phyloP scores from a whole-genome alignment of 2,113 vertebrate genomes.

The Bos indicus region DNA sequence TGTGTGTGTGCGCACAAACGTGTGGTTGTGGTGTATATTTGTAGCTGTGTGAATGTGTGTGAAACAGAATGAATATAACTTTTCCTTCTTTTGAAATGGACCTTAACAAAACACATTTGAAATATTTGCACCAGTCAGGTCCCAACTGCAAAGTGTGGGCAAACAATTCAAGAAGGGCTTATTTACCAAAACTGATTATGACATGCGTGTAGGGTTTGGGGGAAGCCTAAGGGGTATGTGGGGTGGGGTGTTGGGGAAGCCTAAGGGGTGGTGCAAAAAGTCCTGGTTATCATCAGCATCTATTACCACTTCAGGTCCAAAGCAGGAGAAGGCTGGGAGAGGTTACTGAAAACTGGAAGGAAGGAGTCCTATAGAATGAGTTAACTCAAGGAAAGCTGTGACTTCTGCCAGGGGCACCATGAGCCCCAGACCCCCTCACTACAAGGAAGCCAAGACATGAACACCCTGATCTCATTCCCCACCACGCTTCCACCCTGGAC shows the following conservation, averaged over 20 bases:
- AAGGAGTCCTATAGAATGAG: neutral
- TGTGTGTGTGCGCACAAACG: neutral
- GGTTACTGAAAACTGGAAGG: neutral
- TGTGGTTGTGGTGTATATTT: neutral
- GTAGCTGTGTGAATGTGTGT: neutral
- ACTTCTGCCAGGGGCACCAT: neutral
- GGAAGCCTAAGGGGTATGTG: neutral
- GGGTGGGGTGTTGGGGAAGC: neutral
- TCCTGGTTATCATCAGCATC: too few species aligned
- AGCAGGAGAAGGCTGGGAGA: neutral
- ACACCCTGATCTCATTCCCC: neutral
- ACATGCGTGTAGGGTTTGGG: neutral
- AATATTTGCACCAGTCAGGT: neutral
- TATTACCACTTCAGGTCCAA: too few species aligned
- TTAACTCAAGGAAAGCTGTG: neutral
- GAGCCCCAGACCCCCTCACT: neutral
- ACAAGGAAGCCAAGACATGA: neutral
- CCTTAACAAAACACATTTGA: neutral
- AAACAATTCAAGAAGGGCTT: neutral
- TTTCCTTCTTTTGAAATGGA: neutral
- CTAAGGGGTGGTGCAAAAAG: neutral
- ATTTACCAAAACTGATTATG: neutral
- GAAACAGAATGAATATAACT: neutral
- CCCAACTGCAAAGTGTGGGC: neutral
- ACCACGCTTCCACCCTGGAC: neutral